Base-by-base conservation (phyloP, 2,888 invertebrate genomes). In the Dendrolimus houi region DNA sequence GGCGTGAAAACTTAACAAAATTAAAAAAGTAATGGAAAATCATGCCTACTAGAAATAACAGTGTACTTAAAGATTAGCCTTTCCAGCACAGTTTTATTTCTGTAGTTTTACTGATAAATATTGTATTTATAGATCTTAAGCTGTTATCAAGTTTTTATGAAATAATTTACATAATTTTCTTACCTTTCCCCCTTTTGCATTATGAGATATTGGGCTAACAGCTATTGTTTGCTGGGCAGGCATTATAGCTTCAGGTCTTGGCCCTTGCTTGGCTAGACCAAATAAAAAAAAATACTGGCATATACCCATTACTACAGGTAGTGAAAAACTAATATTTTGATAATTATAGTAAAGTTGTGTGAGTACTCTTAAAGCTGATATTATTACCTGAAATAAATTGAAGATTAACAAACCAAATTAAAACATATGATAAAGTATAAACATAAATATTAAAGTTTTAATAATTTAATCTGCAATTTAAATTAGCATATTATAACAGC, bases 221-320 rank as follows among this genome's bases (percentile, higher is more conserved):
- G 92, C 92, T 52, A 94, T 76, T 17, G 92, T 91, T 64, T 94
- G 92, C 64, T 93, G 92, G 0, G 94, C 91, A 1, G 94, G 93
- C 76, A 91, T 81, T 41, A 94, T 91, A 67, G 87, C 90, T 1
- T 93, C 92, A 7, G 81, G 88, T 52, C 81, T 77, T 62, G 74
- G 74, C 9, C 69, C 71, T 60, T 79, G 79, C 10, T 65, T 75
- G n/a, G 88, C 75, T 7, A 92, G 67, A 0, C 91, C 92, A 72
- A 87, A 93, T 7, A 93, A 75, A 74, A 93, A 89, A 65, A 89
- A 93, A 58, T 91, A 79, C 59, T 90, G 87, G 56, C 92, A 87
- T 53, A 93, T 81, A 0, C 94, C 94, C 60, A 95, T 83, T 9
- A 93, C 74, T 63, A 92, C 88, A 41, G 92, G 92, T 54, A 90